Evolutionary conservation across 2,888 invertebrate genomes (phyloP).

Genomic region (Morpho achilles): DNA sequence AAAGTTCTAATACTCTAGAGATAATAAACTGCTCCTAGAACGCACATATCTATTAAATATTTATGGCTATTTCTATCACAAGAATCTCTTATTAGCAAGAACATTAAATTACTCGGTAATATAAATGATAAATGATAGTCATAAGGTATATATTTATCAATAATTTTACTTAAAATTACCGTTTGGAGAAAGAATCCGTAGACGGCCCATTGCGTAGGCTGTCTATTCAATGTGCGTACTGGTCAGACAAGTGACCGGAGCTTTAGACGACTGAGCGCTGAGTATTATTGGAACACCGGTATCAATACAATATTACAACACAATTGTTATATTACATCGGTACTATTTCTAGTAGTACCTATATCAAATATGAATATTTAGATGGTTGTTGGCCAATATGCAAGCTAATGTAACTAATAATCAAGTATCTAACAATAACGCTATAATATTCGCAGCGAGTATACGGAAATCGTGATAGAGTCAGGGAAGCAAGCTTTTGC

Average conservation of each 20-base stretch:
- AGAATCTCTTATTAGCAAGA: constrained; percentile 4
- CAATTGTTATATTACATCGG: constrained; percentile 17
- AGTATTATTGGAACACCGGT: constrained; percentile 26
- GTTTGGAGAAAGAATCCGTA: constrained; percentile 1
- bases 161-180: constrained; percentile 14
- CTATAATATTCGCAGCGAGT: constrained; percentile 48
- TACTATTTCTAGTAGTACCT: constrained; percentile 12
- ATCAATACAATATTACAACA: too few relatives aligned
- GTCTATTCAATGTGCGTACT: constrained; percentile 31
- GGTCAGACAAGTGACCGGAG: constrained; percentile 32
- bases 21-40: constrained; percentile 2
- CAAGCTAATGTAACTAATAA: background rate
- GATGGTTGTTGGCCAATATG: too few relatives aligned
- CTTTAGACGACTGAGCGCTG: constrained; percentile 25
- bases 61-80: constrained; percentile 20
- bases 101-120: background rate
- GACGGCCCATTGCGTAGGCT: constrained; percentile 32
- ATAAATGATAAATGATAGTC: too few relatives aligned
- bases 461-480: constrained; percentile 54
- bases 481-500: constrained; percentile 57
- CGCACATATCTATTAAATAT: constrained; percentile 13
- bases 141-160: constrained; percentile 5
- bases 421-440: constrained; percentile 3
- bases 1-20: background rate
- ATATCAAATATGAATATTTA: too few relatives aligned